Evolutionary conservation across 2,797 vertebrate genomes (phyloP).

Genomic region (Myotis pilosus): DNA sequence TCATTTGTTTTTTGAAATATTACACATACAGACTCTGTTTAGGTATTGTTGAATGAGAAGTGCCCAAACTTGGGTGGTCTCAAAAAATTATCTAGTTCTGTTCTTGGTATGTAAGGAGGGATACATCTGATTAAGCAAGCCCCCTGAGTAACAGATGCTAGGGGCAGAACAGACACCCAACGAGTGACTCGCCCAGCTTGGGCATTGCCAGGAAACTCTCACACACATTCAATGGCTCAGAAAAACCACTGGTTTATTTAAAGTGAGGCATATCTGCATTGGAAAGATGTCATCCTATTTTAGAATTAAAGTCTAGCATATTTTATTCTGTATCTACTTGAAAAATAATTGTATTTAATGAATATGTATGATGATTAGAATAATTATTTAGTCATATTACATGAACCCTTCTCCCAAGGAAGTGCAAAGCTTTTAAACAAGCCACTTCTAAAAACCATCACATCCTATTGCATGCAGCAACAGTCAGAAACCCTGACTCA

Average conservation of each 20-base stretch:
- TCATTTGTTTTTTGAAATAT: constrained; percentile 31
- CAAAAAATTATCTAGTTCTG: background rate
- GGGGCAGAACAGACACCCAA: background rate
- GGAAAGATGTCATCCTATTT: background rate
- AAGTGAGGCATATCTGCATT: background rate
- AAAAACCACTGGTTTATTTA: constrained; percentile 25
- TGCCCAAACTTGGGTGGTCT: background rate
- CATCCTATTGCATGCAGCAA: background rate
- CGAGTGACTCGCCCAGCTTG: background rate
- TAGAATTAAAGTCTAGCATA: constrained; percentile 18
- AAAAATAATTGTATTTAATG: constrained; percentile 60
- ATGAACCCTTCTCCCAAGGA: constrained; percentile 49
- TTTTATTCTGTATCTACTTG: constrained; percentile 44
- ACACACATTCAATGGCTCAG: background rate
- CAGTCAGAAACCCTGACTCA: constrained; percentile 39
- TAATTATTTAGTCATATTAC: constrained; percentile 57
- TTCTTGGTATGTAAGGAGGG: background rate
- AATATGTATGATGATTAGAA: constrained; percentile 58
- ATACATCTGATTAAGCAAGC: background rate
- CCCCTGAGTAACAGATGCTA: background rate
- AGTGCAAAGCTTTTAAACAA: constrained; percentile 66
- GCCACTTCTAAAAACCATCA: constrained; percentile 64
- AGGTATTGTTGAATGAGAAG: constrained; percentile 1
- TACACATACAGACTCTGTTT: background rate
- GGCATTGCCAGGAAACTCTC: background rate